phyloP scores from a whole-genome alignment of 2,888 invertebrate genomes.

The Melieria picta region DNA sequence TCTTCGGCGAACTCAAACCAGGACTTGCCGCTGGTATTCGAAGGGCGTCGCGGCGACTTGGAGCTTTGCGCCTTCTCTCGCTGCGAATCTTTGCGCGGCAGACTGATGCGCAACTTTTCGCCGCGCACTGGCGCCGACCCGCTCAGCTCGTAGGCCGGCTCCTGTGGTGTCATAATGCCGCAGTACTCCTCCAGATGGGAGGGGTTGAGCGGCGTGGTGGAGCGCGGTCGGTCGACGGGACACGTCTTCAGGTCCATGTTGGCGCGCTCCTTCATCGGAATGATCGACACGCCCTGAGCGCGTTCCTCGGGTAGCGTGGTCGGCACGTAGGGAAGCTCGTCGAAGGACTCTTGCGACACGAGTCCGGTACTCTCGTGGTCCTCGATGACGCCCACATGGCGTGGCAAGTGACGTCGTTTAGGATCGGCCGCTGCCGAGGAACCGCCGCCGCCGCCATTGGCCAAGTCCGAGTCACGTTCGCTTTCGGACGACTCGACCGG shows the following conservation, averaged over 20 bases:
- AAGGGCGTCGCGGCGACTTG: slow-evolving; percentile 69
- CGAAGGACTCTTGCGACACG: slow-evolving; percentile 84
- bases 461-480: slow-evolving; percentile 74
- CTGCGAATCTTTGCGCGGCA: slow-evolving; percentile 72
- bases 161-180: slow-evolving; percentile 62
- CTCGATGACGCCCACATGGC: slow-evolving; percentile 68
- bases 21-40: slow-evolving; percentile 67
- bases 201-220: slow-evolving; percentile 78
- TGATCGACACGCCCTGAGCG: slow-evolving; percentile 81
- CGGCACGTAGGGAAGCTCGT: slow-evolving; percentile 88
- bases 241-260: slow-evolving; percentile 73
- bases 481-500: slow-evolving; percentile 75
- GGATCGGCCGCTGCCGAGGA: slow-evolving; percentile 53
- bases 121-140: slow-evolving; percentile 58
- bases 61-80: slow-evolving; percentile 62
- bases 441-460: slow-evolving; percentile 46
- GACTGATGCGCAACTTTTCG: slow-evolving; percentile 76
- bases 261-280: slow-evolving; percentile 79
- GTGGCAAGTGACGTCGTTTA: slow-evolving; percentile 67
- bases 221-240: slow-evolving; percentile 79
- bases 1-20: slow-evolving; percentile 75
- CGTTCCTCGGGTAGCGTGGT: slow-evolving; percentile 90
- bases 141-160: slow-evolving; percentile 36
- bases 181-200: slow-evolving; percentile 79
- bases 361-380: slow-evolving; percentile 80